These are phyloP conservation scores for Piaya cayana DNA, from an alignment of 2,113 vertebrate genomes.

Conservation along the genomic window DNA sequence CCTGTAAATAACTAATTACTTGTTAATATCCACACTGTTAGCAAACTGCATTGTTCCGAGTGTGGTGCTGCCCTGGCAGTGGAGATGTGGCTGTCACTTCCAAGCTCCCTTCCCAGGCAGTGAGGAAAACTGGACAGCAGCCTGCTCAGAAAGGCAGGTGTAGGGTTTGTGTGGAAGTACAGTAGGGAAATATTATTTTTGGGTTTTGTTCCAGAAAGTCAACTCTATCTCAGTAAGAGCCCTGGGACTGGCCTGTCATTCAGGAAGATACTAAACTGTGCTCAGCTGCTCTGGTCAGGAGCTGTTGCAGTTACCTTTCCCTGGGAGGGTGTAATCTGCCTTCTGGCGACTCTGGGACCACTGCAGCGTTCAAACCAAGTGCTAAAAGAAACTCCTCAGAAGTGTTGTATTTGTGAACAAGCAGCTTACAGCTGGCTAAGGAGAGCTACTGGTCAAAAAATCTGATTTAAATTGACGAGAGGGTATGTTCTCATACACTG, in stretches of 20 bases:
- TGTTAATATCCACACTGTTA: neutral
- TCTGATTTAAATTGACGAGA: neutral
- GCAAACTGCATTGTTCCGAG: neutral
- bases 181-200: neutral
- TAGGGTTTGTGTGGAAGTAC: neutral
- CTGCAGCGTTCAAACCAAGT: neutral
- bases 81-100: neutral
- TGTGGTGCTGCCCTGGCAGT: neutral
- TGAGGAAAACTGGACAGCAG: neutral
- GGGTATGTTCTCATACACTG: neutral
- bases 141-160: neutral
- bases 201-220: neutral
- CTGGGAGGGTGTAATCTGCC: neutral
- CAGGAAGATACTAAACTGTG: neutral
- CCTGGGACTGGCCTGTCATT: neutral
- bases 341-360: neutral
- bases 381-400: neutral
- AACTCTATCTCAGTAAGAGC: neutral
- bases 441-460: neutral
- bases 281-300: neutral
- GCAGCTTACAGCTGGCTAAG: neutral
- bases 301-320: neutral
- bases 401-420: neutral
- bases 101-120: neutral
- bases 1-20: constrained; percentile 12